A percentile compares a stretch with the other conserved stretches of the same genome.
Evolutionary conservation across 2,888 invertebrate genomes (phyloP).

Genomic region (Tortrix viridana): DNA sequence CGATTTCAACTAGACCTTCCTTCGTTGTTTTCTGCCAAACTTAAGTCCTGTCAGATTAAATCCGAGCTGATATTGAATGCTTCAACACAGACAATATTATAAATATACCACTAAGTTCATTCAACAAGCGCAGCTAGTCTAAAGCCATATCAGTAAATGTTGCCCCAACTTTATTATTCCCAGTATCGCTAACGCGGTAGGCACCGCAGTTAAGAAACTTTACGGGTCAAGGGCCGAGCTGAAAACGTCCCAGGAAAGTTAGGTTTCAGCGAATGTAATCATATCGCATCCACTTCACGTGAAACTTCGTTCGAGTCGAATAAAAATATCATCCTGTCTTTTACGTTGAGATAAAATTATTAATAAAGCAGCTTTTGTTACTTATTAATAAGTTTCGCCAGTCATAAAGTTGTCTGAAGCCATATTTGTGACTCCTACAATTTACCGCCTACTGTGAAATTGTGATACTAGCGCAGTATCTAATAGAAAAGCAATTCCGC

Average conservation of each 20-base stretch:
- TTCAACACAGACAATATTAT: too few species aligned
- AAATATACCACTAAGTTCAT: slow-evolving; percentile 1
- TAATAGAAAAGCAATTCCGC: slow-evolving; percentile 15
- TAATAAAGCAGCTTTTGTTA: too few species aligned
- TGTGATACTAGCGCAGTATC: slow-evolving; percentile 13
- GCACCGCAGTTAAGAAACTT: slow-evolving; percentile 62
- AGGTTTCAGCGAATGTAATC: slow-evolving; percentile 42
- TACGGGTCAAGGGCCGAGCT: slow-evolving; percentile 66
- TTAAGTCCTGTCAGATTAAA: too few species aligned
- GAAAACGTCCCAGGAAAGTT: slow-evolving; percentile 60
- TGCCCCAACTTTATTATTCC: slow-evolving; percentile 63
- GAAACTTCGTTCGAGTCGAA: slow-evolving; percentile 23
- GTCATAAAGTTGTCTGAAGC: neutral
- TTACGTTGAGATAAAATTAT: too few species aligned
- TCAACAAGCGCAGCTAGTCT: neutral
- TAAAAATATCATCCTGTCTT: too few species aligned
- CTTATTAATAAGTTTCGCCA: neutral
- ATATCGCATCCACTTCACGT: slow-evolving; percentile 25
- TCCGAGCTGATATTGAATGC: too few species aligned
- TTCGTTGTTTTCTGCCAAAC: too few species aligned
- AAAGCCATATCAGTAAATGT: slow-evolving; percentile 49
- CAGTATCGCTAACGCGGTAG: slow-evolving; percentile 47
- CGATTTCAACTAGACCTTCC: too few species aligned
- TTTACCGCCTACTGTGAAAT: slow-evolving; percentile 23
- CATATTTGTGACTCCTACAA: neutral